These are phyloP conservation scores for Pteropus rufus DNA, from an alignment of 2,797 vertebrate genomes.

Conservation along the genomic window DNA sequence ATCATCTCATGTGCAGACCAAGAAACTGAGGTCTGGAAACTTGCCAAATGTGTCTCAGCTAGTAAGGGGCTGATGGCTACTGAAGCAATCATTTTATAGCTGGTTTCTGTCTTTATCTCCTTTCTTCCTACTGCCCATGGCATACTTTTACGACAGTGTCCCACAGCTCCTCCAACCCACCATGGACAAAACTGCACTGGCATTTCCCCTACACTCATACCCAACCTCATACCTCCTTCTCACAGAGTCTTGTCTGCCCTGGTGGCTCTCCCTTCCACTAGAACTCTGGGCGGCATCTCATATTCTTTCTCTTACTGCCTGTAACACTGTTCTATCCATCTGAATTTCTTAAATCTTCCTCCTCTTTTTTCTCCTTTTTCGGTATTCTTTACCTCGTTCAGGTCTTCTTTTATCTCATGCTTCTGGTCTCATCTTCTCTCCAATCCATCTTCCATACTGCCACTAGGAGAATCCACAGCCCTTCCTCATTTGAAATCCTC, in stretches of 20 bases:
- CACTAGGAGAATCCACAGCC: not conserved
- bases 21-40: not conserved
- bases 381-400: not conserved
- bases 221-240: not conserved
- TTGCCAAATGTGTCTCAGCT: not conserved
- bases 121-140: not conserved
- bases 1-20: not conserved
- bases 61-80: not conserved
- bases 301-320: not conserved
- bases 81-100: not conserved
- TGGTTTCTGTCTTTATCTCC: not conserved
- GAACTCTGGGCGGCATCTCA: not conserved
- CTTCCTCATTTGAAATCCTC: not conserved
- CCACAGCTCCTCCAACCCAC: not conserved
- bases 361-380: not conserved
- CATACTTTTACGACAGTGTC: not conserved
- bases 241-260: not conserved
- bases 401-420: not conserved
- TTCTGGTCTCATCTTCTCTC: not conserved
- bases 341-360: not conserved
- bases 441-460: not conserved
- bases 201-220: not conserved
- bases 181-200: not conserved
- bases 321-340: not conserved
- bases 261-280: not conserved